A percentile compares a stretch with the other conserved stretches of the same genome.
These are phyloP conservation scores for Pedetes capensis DNA, from an alignment of 2,113 vertebrate species.

Conservation along the genomic window DNA sequence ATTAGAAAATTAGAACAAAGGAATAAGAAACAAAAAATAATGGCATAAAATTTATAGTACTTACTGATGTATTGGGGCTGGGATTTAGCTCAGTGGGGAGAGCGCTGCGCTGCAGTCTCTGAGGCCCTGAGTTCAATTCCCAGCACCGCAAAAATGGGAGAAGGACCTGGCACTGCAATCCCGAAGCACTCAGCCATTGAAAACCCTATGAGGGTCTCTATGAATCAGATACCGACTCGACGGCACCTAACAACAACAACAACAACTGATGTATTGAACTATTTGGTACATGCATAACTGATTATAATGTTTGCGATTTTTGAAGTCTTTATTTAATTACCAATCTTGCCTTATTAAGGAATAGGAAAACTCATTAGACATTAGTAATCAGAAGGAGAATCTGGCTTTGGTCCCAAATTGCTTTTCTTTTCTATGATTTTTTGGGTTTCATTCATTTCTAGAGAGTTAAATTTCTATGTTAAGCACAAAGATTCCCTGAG, in stretches of 20 bases:
- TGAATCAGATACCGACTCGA: too few species aligned
- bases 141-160: too few species aligned
- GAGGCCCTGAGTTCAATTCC: too few species aligned
- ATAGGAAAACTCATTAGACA: background rate
- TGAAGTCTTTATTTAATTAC: slow-evolving; percentile 18
- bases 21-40: background rate
- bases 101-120: too few species aligned
- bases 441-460: background rate
- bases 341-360: background rate
- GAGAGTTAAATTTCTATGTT: background rate
- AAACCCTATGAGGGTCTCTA: too few species aligned
- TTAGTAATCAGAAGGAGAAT: background rate
- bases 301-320: background rate
- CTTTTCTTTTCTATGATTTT: background rate
- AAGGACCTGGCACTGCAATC: too few species aligned
- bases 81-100: too few species aligned
- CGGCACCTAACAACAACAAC: too few species aligned
- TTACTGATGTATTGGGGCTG: background rate
- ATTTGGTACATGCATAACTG: background rate
- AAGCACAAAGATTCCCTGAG: background rate
- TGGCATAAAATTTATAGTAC: background rate
- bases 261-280: background rate
- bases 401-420: background rate
- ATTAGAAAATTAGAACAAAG: background rate
- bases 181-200: too few species aligned